Conservation (phyloP, 2,888 invertebrate species). For the Lordiphosa andalusiaca region DNA sequence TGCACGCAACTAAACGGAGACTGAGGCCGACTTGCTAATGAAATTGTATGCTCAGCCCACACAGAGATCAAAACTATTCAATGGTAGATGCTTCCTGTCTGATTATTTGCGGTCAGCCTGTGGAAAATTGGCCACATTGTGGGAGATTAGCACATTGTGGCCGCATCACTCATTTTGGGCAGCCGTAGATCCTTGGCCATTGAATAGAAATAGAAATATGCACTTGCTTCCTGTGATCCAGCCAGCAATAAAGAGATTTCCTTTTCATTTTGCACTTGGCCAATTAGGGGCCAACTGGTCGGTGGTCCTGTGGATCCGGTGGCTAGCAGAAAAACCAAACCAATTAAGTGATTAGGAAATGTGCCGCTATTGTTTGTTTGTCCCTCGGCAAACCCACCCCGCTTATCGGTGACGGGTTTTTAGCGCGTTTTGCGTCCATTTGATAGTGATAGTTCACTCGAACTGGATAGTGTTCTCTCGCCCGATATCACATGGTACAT, state of each 20-base stretch:
- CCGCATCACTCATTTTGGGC: constrained; percentile 26
- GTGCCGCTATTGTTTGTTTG: constrained; percentile 29
- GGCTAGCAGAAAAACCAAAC: constrained; percentile 48
- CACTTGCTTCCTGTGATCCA: constrained; percentile 57
- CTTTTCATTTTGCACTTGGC: constrained; percentile 13
- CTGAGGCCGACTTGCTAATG: constrained; percentile 47
- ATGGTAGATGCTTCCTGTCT: constrained; percentile 46
- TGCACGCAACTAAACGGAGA: constrained; percentile 44
- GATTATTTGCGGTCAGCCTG: constrained; percentile 69
- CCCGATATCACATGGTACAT: constrained; percentile 27
- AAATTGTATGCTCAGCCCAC: constrained; percentile 51
- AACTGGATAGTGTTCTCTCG: constrained; percentile 7
- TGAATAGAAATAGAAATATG: constrained; percentile 38
- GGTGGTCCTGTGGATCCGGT: constrained; percentile 6
- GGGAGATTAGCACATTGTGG: constrained; percentile 43
- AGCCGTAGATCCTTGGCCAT: constrained; percentile 62
- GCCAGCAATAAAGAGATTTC: constrained; percentile 63
- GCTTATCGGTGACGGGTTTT: constrained; percentile 44
- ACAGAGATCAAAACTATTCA: constrained; percentile 29
- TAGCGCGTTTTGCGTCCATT: constrained; percentile 48
- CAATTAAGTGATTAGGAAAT: constrained; percentile 67
- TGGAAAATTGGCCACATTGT: constrained; percentile 63
- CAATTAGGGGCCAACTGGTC: constrained; percentile 58
- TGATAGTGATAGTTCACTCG: constrained; percentile 6
- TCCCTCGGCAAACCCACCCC: constrained; percentile 2